Evolutionary conservation across 2,113 vertebrate genomes (phyloP), one percentile per base, ranked within the genome.

Genomic region (Onychostoma macrolepis): DNA sequence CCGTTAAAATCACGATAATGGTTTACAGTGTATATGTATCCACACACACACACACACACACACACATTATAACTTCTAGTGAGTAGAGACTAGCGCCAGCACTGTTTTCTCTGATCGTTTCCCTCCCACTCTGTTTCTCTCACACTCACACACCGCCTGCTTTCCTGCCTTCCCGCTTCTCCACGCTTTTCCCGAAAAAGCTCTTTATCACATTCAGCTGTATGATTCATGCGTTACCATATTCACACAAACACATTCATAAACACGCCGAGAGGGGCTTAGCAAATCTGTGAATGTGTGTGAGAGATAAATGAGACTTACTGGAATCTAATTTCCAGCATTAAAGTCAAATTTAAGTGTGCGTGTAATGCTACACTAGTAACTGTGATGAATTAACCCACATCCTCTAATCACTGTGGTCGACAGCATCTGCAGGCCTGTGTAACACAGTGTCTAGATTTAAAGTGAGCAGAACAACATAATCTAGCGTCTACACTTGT

Each of bases 161-260:
- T 91, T 93, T 93, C 91, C 93, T 93, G 91, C 93, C 92, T 89
- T 93, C 92, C 90, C 90, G 90, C 92, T 93, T 89, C 87, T 89
- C 88, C 38, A 80, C 78, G 28, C 38, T 77, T 80, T 92, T 95
- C 92, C 92, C 90, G 80, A 90, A 91, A 93, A 87, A 89, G 89
- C 67, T 56, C 50, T 81, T 78, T 58, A 86, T 86, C 85, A 48
- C 78, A 56, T 81, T 86, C 65, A 45, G 28, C 71, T 87, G 80
- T 53, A 65, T 83, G 80, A 87, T 77, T 83, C 86, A 87, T 87
- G 9, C 24, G 36, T 71, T 19, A 65, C 26, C 69, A 82, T 67
- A 67, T 69, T 48, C 56, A 48, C 80, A 61, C 80, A 71, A 43
- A 80, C 61, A 53, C 53, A 77, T 67, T 50, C 69, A 56, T 48